Percentiles rank a stretch among this genome's conserved stretches.
Evolutionary conservation across 2,113 vertebrate species (phyloP).

Genomic region (Hippoglossus stenolepis): DNA sequence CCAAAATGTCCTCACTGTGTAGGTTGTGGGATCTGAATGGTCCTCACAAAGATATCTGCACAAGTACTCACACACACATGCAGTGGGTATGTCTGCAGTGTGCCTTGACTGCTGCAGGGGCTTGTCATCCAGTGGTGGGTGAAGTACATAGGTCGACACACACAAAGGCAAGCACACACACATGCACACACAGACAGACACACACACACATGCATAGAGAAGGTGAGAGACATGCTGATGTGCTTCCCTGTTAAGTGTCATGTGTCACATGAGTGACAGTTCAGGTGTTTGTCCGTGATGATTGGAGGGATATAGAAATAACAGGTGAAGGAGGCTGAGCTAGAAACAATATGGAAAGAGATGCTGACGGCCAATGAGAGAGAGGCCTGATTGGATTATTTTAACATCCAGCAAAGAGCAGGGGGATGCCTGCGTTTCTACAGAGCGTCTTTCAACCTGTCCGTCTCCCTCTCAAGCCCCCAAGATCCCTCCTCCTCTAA

Average conservation of each 20-base stretch:
- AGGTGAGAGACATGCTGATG: conserved; percentile 25
- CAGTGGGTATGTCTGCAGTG: conserved; percentile 34
- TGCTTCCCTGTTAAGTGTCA: conserved; percentile 47
- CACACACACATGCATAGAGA: conserved; percentile 19
- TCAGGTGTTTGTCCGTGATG: conserved; percentile 54
- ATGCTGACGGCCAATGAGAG: conserved; percentile 26
- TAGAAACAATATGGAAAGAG: conserved; percentile 5
- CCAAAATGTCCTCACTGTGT: no score
- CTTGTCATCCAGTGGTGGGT: conserved; percentile 60
- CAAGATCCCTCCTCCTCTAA: conserved; percentile 10
- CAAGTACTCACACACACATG: conserved; percentile 18
- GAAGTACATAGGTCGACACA: conserved; percentile 55
- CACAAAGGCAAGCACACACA: conserved; percentile 38
- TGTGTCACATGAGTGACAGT: conserved; percentile 51
- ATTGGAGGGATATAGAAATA: conserved; percentile 15
- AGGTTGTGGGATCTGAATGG: no score
- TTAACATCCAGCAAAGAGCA: conserved; percentile 39
- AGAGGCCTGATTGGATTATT: conserved; percentile 43
- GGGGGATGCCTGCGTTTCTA: conserved; percentile 38
- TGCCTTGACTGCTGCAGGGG: conserved; percentile 68
- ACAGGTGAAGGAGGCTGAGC: background rate
- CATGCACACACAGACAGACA: conserved; percentile 25
- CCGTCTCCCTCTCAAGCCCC: conserved; percentile 34
- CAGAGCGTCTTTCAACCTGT: conserved; percentile 61
- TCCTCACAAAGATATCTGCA: no score